Evolutionary conservation across 2,888 invertebrate genomes (phyloP), one percentile per base, ranked within the genome.

Genomic region (Calliopum simillimum): DNA sequence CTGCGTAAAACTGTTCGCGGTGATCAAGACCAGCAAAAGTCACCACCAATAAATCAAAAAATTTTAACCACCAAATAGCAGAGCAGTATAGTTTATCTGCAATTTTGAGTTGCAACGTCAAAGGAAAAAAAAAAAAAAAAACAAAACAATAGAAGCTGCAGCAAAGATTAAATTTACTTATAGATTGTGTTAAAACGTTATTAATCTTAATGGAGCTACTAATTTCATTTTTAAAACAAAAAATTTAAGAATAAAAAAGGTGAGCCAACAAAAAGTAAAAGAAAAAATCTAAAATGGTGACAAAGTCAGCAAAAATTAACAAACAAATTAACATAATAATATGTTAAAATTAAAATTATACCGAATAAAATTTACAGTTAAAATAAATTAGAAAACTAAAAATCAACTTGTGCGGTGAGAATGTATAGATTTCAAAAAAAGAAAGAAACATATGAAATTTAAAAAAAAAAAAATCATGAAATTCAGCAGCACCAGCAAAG

Each of bases 401-500:
- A 58, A 43, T 8, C 25, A n/a, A n/a, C 41, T n/a, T n/a, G 41
- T 59, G 59, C 59, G 59, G 19, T 33, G 25, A 41, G 59, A 59
- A 43, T 33, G 59, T 59, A 41, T 58, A 14, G 25, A 25, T 14
- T 41, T 59, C n/a, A 56, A 14, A 11, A 16, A 4, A 49, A 49
- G 49, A 63, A 49, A 23, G 25, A 43, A 65, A 65, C 4, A 33
- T 16, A 49, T 49, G 14, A 25, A 47, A 25, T 49, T 21, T 23
- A 63, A 19, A 8, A 49, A 63, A 19, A 8, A 49, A 47, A 33
- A 64, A 13, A 12, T 41, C 33, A 51, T 51, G 64, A 64, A 64
- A 64, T 41, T 51, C 78, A 79, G 75, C 78, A 74, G 75, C 44
- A 70, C 77, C 71, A 70, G 58, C 53, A 76, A 79, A 79, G 79